phyloP scores from a whole-genome alignment of 2,113 vertebrate genomes.

The Etia nguti region DNA sequence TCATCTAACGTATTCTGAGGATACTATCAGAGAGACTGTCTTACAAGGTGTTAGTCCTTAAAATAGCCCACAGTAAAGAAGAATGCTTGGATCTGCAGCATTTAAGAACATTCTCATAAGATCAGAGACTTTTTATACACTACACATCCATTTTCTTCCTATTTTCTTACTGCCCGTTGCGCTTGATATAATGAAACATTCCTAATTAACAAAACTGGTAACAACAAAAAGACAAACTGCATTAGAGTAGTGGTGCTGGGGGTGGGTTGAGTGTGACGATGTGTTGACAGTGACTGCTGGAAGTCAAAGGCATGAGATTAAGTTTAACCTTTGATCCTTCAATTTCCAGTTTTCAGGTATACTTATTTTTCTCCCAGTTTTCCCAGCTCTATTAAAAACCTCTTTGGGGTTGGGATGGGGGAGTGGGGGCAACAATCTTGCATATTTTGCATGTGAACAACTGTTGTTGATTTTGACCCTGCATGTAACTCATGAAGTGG shows the following conservation, averaged over 20 bases:
- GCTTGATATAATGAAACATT: not conserved
- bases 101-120: not conserved
- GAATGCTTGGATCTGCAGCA: not conserved
- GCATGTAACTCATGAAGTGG: not conserved
- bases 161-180: not conserved
- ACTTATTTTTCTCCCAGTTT: not conserved
- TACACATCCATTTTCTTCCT: not conserved
- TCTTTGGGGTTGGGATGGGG: not conserved
- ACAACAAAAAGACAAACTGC: not conserved
- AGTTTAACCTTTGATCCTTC: not conserved
- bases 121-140: not conserved
- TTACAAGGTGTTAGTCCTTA: not conserved
- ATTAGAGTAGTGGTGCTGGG: not conserved
- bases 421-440: not conserved
- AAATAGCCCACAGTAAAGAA: not conserved
- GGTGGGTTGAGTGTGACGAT: not conserved
- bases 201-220: not conserved
- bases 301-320: not conserved
- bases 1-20: not conserved
- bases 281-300: not conserved
- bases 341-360: not conserved
- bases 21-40: not conserved
- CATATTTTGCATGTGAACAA: not conserved
- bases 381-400: not conserved
- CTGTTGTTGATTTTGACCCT: not conserved